Base-by-base conservation (phyloP, 2,888 invertebrate species). In the Dolomedes plantarius region DNA sequence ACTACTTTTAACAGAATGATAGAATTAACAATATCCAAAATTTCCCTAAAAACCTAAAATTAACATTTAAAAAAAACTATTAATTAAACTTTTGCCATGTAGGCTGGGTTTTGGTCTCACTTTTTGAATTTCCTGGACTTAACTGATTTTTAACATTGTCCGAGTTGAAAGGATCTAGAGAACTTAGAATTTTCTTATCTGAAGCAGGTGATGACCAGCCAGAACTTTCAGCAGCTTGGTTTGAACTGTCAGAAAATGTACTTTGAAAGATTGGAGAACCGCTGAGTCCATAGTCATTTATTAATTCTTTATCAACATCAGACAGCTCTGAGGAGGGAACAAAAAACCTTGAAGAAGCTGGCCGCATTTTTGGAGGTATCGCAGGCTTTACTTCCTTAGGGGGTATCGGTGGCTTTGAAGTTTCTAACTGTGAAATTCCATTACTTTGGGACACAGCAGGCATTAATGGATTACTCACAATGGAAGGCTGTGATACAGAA, bases 21-120 rank as follows among this genome's bases (percentile, higher is more conserved):
- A n/a, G n/a, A n/a, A n/a, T n/a, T n/a, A n/a, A n/a, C n/a, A n/a
- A n/a, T n/a, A n/a, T n/a, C n/a, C n/a, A n/a, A n/a, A n/a, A n/a
- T n/a, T n/a, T n/a, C n/a, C n/a, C n/a, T n/a, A n/a, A n/a, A n/a
- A n/a, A n/a, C n/a, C n/a, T n/a, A n/a, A n/a, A n/a, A n/a, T n/a
- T n/a, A n/a, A n/a, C n/a, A n/a, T n/a, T n/a, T n/a, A n/a, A n/a
- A n/a, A n/a, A n/a, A n/a, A n/a, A 7, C 56, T 11, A 5, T 76
- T 73, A 85, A 31, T 73, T 78, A 68, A 85, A 85, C 19, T 85
- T 85, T 50, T 85, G 83, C 83, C 83, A 85, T 3, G 83, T 78
- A 1, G 83, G 83, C 13, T 85, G 77, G 23, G 67, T 27, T 36
- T 28, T 68, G 5, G 29, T 6, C n/a, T 56, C 50, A 13, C 78